Conservation (phyloP, 1,140 invertebrate genomes). For the Sycophila sp. region DNA sequence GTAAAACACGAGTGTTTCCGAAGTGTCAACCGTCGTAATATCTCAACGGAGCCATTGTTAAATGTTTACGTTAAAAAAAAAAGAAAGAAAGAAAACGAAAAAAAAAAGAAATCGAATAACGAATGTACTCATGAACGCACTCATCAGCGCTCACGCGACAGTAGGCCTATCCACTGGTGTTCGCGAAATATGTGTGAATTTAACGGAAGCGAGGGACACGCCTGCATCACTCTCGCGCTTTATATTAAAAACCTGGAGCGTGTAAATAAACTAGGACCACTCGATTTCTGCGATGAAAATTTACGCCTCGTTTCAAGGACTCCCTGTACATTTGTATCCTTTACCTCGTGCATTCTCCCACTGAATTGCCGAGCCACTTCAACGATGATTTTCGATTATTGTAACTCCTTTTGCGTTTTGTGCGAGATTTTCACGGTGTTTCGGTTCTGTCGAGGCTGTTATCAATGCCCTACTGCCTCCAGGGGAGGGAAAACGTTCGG, state of each 20-base stretch:
- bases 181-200: not conserved
- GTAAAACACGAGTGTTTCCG: not conserved
- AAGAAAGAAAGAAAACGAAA: too few species aligned
- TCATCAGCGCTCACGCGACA: not conserved
- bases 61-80: not conserved
- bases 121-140: not conserved
- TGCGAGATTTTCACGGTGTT: too few species aligned
- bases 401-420: too few species aligned
- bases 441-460: too few species aligned
- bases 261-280: conserved; percentile 16
- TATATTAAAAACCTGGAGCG: too few species aligned
- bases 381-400: too few species aligned
- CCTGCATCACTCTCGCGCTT: too few species aligned
- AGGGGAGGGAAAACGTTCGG: too few species aligned
- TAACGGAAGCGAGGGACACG: not conserved
- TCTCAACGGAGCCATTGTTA: not conserved
- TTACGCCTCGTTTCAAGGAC: not conserved
- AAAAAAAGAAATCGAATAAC: not conserved
- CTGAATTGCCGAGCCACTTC: too few species aligned
- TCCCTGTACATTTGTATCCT: not conserved
- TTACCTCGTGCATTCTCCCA: too few species aligned
- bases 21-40: not conserved
- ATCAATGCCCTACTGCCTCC: too few species aligned
- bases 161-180: not conserved
- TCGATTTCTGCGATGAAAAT: not conserved